These are phyloP conservation scores for Trichosurus vulpecula DNA, from an alignment of 2,797 vertebrate species.

Conservation along the genomic window DNA sequence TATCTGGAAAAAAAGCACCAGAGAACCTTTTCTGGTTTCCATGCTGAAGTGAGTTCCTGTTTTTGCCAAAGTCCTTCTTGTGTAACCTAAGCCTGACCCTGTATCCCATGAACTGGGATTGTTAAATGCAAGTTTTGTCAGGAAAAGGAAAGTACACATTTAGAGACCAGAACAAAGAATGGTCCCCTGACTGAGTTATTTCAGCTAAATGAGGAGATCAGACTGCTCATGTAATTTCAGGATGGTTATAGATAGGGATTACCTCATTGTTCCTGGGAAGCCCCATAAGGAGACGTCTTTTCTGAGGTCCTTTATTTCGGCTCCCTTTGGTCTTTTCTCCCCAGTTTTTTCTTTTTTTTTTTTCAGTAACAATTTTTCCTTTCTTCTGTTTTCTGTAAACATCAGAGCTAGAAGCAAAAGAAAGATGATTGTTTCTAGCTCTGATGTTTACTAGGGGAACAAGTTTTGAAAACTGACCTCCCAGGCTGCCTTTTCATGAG, in stretches of 20 bases:
- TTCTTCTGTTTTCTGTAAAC: not conserved
- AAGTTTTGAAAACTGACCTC: not conserved
- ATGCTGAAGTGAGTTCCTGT: not conserved
- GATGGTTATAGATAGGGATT: not conserved
- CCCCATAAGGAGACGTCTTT: not conserved
- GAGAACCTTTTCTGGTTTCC: slow-evolving; percentile 16
- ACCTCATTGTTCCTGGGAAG: not conserved
- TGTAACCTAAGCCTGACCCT: slow-evolving; percentile 13
- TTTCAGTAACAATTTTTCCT: slow-evolving; percentile 13
- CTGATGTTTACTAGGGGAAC: not conserved
- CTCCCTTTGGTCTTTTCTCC: slow-evolving; percentile 43
- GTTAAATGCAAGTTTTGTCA: slow-evolving; percentile 19
- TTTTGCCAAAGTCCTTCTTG: slow-evolving; percentile 28
- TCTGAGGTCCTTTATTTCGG: slow-evolving; percentile 1
- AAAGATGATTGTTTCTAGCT: not conserved
- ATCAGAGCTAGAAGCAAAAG: not conserved
- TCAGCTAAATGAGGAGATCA: slow-evolving; percentile 18
- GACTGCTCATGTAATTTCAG: not conserved
- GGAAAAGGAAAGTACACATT: slow-evolving; percentile 32
- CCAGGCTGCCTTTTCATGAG: not conserved
- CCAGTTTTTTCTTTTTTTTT: slow-evolving; percentile 9
- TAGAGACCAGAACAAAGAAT: slow-evolving; percentile 23
- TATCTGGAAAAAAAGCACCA: slow-evolving; percentile 3
- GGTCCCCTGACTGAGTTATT: not conserved
- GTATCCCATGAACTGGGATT: not conserved